Base-by-base conservation (phyloP, 2,797 vertebrate genomes). In the Euthynnus affinis region DNA sequence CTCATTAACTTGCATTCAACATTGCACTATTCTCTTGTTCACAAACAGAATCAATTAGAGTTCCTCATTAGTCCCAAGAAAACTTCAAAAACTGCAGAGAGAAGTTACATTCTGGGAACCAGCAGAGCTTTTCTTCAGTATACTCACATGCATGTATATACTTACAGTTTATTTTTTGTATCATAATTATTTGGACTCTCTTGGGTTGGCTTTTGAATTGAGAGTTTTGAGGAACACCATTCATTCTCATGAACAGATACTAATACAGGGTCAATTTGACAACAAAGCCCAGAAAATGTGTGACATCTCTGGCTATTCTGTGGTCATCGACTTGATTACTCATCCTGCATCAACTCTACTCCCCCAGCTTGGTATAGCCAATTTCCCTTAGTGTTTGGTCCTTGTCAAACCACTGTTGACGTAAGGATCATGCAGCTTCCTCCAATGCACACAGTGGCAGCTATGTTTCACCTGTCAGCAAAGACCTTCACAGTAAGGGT, bases 1-100 rank as follows among this genome's bases (percentile, higher is more conserved):
- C 74, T 78, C 61, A 78, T 83, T 63, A 73, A 74, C 32, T 57
- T 62, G 12, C 64, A 63, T 66, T 78, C 82, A 46, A 75, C 37
- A 18, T 25, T 27, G 20, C 34, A 70, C 18, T n/a, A 17, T 58
- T 81, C 74, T 71, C 23, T 76, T 46, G 17, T 74, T 34, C 15
- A 12, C n/a, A 57, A 66, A 32, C n/a, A 74, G 29, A 73, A 77
- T 40, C 34, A 71, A 61, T 44, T 34, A 53, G 0, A 70, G 3
- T 61, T 82, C 22, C 48, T 68, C 9, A 57, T 57, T 14, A 70
- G 53, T 61, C 10, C 37, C 20, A 6, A 20, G 9, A 52, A 15
- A 69, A 52, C 17, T 18, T 62, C 6, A 52, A 3, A 15, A 29
- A 61, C 48, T 20, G 27, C 49, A 48, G 4, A 65, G 61, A 22